Conservation (phyloP, 1,140 invertebrate genomes). For the Magallana angulata region DNA sequence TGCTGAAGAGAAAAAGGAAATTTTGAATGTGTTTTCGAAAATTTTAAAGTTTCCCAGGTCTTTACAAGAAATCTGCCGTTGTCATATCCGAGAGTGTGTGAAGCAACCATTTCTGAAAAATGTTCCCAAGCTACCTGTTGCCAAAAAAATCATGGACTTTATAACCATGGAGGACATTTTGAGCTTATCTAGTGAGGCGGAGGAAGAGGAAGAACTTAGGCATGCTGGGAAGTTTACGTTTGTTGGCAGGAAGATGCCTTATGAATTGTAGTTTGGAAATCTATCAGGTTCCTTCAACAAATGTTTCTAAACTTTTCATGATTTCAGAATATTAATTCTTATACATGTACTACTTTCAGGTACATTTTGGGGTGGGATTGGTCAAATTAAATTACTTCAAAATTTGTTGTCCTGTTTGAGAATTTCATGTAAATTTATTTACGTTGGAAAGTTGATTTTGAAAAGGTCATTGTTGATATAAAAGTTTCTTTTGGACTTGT, state of each 20-base stretch:
- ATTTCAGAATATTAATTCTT: too few species aligned
- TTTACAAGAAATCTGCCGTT: slow-evolving; percentile 68
- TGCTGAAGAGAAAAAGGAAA: slow-evolving; percentile 62
- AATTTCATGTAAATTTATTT: too few species aligned
- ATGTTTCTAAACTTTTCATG: too few species aligned
- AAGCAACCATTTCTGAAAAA: slow-evolving; percentile 62
- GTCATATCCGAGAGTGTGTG: slow-evolving; percentile 64
- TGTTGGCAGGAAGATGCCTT: slow-evolving; percentile 31
- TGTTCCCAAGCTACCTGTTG: slow-evolving; percentile 65
- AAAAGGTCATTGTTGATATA: too few species aligned
- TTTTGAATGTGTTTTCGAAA: slow-evolving; percentile 65
- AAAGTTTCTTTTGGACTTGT: too few species aligned
- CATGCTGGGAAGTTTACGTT: slow-evolving; percentile 44
- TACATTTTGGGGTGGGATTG: too few species aligned
- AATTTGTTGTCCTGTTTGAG: too few species aligned
- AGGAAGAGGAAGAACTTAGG: slow-evolving; percentile 60
- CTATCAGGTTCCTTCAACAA: too few species aligned
- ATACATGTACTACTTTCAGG: too few species aligned
- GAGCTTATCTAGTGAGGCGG: slow-evolving; percentile 36
- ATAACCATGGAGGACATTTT: slow-evolving; percentile 67
- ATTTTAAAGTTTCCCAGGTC: slow-evolving; percentile 60
- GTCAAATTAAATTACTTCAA: too few species aligned
- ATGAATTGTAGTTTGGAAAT: background rate
- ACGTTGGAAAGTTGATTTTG: too few species aligned
- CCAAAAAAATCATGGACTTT: slow-evolving; percentile 70